Evolutionary conservation across 2,797 vertebrate genomes (phyloP), one percentile per base, ranked within the genome.

Genomic region (Cynodonichthys magdalenae): DNA sequence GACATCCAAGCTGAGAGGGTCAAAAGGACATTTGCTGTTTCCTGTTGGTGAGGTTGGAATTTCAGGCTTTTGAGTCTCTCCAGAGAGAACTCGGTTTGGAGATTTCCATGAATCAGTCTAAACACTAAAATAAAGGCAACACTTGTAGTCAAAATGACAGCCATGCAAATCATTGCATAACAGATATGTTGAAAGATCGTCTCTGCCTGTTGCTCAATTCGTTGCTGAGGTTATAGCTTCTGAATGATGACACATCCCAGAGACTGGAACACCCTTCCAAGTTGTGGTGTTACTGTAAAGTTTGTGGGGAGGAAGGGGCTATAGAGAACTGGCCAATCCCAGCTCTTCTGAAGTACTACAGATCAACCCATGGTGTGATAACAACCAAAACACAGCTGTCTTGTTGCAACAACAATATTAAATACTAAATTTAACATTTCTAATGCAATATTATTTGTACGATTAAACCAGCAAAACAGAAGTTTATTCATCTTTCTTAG

Each of bases 21-120:
- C 70, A 69, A 80, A 82, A 72, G 71, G 69, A 66, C 79, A 84
- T 63, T 56, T 53, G 64, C 69, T 59, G 74, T 70, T 90, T 91
- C 80, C 87, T 88, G 84, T 28, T 41, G 14, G 63, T 31, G 67
- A 77, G 63, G 71, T 73, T 64, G 68, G 76, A 78, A 80, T 80
- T 87, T 73, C 60, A 53, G 63, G 63, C 79, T 63, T 68, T 69
- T 55, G 67, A 29, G 24, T 54, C 44, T 81, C 73, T 79, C 56
- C 1, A 5, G 83, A 82, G 69, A 83, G 68, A 74, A 15, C 3
- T 54, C 19, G 59, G 63, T 63, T 46, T 5, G 15, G 24, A 20
- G 41, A 63, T 75, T 54, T 48, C 49, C 15, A 48, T 69, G 68
- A 80, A 80, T 77, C 72, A 82, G 42, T 56, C 42, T 36, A 80